phyloP scores from a whole-genome alignment of 2,888 invertebrate species.

The Cephus rjabovi region DNA sequence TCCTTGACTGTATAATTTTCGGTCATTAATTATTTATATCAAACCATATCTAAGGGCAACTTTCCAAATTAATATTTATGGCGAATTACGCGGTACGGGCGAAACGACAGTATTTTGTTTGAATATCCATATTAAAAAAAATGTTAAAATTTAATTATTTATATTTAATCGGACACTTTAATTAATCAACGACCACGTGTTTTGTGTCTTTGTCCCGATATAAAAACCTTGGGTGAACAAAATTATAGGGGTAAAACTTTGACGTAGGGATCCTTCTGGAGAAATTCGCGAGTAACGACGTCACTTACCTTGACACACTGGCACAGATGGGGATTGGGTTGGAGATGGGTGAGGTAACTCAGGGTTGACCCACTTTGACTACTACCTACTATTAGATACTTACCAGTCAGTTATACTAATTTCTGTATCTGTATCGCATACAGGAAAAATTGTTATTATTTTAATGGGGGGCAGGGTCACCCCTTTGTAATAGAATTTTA shows the following conservation, averaged over 20 bases:
- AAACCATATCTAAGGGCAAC: neutral
- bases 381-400: slow-evolving; percentile 22
- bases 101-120: neutral
- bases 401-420: neutral
- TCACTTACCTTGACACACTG: slow-evolving; percentile 44
- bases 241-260: neutral
- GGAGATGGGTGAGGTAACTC: slow-evolving; percentile 16
- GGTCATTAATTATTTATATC: neutral
- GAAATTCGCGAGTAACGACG: neutral
- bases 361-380: slow-evolving; percentile 40
- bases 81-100: neutral
- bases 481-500: neutral
- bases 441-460: neutral
- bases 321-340: slow-evolving; percentile 27
- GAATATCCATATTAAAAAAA: too few species aligned
- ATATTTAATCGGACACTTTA: neutral
- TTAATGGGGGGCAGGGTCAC: neutral
- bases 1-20: neutral
- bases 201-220: neutral
- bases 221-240: neutral
- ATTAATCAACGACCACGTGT: neutral
- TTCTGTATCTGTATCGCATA: neutral
- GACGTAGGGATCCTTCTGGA: neutral
- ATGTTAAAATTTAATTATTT: neutral
- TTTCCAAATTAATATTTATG: slow-evolving; percentile 3